Evolutionary conservation across 2,797 vertebrate genomes (phyloP).

Genomic region (Anguilla anguilla): DNA sequence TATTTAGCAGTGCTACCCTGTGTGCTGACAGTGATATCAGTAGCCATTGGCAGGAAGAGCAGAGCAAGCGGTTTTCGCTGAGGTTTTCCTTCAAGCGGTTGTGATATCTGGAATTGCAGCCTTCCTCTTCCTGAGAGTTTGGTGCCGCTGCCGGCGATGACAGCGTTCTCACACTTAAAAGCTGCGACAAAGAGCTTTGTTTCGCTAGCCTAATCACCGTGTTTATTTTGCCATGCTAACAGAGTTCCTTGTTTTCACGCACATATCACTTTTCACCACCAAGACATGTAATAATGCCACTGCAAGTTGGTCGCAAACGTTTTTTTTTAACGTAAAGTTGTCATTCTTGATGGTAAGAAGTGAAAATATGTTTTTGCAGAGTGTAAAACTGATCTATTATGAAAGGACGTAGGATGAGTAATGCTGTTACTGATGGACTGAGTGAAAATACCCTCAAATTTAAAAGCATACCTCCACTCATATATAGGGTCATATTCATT

Average conservation of each 20-base stretch:
- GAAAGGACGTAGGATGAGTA: not conserved
- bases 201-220: conserved; percentile 19
- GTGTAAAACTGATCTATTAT: not conserved
- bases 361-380: not conserved
- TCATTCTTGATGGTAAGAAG: conserved; percentile 25
- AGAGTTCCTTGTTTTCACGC: not conserved
- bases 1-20: not conserved
- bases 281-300: not conserved
- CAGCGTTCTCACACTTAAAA: conserved; percentile 23
- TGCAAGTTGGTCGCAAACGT: not conserved
- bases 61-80: not conserved
- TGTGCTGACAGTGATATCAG: conserved; percentile 27
- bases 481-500: no score
- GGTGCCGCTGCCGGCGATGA: conserved; percentile 24
- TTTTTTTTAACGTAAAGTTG: not conserved
- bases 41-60: conserved; percentile 19
- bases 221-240: conserved; percentile 34
- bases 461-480: not conserved
- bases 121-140: conserved; percentile 40
- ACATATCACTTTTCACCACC: not conserved
- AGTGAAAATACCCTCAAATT: not conserved
- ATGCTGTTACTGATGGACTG: not conserved
- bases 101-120: conserved; percentile 26
- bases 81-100: conserved; percentile 22
- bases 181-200: not conserved